Percentiles rank a stretch among this genome's conserved stretches.
Conservation (phyloP, 1,140 invertebrate species). For the Melitaea cinxia region DNA sequence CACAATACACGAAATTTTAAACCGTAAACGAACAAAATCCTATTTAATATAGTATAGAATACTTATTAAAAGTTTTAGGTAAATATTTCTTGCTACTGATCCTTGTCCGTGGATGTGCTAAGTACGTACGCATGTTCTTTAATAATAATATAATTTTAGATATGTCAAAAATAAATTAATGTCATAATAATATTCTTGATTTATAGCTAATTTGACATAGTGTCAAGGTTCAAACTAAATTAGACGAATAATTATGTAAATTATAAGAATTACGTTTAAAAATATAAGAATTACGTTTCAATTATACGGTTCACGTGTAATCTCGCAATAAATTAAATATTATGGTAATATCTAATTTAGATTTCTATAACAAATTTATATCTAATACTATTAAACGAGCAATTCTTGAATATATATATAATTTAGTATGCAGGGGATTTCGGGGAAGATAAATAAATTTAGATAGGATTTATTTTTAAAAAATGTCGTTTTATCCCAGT, state of each 20-base stretch:
- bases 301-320: neutral
- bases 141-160: neutral
- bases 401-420: too few relatives aligned
- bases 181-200: slow-evolving; percentile 22
- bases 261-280: neutral
- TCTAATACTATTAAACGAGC: too few relatives aligned
- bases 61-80: neutral
- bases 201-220: slow-evolving; percentile 21
- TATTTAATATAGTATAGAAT: too few relatives aligned
- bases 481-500: too few relatives aligned
- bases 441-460: too few relatives aligned
- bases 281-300: neutral
- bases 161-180: neutral
- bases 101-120: neutral
- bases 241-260: slow-evolving; percentile 9
- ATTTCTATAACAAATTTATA: too few relatives aligned
- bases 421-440: too few relatives aligned
- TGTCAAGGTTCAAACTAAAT: slow-evolving; percentile 34
- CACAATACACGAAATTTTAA: too few relatives aligned
- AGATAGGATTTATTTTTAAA: too few relatives aligned
- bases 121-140: neutral
- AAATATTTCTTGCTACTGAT: neutral
- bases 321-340: too few relatives aligned
- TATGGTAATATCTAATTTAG: too few relatives aligned
- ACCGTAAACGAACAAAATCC: too few relatives aligned